A percentile compares a stretch with the other conserved stretches of the same genome.
Evolutionary conservation across 2,797 vertebrate genomes (phyloP).

Genomic region (Columba guinea): DNA sequence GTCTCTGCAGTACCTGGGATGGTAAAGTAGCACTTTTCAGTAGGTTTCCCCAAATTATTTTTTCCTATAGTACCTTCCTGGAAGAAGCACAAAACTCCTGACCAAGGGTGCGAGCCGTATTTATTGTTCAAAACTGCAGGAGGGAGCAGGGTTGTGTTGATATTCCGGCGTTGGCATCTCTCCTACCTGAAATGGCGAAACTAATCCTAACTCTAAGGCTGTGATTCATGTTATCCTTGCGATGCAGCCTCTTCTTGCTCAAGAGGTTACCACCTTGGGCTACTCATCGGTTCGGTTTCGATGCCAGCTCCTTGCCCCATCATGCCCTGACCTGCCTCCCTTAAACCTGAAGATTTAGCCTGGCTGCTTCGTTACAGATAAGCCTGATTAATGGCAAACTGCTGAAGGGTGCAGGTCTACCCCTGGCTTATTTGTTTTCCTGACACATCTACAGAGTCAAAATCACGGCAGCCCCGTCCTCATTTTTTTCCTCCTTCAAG

Average conservation of each 20-base stretch:
- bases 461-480: neutral
- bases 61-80: neutral
- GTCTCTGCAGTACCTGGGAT: neutral
- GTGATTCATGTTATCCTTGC: neutral
- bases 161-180: neutral
- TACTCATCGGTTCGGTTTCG: neutral
- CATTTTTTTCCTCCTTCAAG: neutral
- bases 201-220: neutral
- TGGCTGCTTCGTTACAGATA: neutral
- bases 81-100: neutral
- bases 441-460: neutral
- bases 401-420: neutral
- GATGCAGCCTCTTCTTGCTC: neutral
- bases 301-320: neutral
- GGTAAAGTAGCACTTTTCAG: neutral
- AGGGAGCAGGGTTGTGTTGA: neutral
- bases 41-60: neutral
- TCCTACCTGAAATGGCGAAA: conserved; percentile 10
- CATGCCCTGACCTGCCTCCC: neutral
- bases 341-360: neutral
- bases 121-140: neutral
- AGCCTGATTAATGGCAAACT: neutral
- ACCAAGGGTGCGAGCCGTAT: neutral
- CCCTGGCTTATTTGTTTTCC: neutral
- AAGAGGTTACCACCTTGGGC: conserved; percentile 12